Evolutionary conservation across 2,888 invertebrate species (phyloP).

Genomic region (Lithophane socia): DNA sequence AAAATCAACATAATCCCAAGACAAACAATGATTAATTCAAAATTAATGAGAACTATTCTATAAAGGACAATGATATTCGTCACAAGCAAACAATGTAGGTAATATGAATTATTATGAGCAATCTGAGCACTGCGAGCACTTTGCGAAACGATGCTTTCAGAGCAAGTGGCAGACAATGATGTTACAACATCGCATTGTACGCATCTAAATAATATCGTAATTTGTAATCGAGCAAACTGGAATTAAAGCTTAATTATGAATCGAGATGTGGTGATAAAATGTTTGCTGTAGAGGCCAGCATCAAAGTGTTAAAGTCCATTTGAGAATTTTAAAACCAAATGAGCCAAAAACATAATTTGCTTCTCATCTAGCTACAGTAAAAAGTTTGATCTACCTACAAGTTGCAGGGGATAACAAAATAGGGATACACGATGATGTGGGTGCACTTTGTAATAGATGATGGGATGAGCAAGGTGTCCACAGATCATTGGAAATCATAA

Average conservation of each 20-base stretch:
- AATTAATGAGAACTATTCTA: constrained; percentile 66
- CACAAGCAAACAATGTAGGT: constrained; percentile 66
- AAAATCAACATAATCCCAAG: constrained; percentile 46
- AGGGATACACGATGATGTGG: not conserved
- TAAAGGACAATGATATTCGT: constrained; percentile 64
- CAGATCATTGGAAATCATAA: not conserved
- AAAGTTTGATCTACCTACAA: not conserved
- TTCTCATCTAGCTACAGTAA: not conserved
- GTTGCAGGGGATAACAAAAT: too few relatives aligned
- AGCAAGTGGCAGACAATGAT: constrained; percentile 66
- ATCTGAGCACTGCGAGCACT: constrained; percentile 44
- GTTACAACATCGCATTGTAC: constrained; percentile 52
- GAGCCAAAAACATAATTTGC: not conserved
- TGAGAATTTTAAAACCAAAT: constrained; percentile 6
- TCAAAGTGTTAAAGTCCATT: constrained; percentile 6
- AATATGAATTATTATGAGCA: constrained; percentile 62
- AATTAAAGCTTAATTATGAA: constrained; percentile 50
- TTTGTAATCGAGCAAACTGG: constrained; percentile 48
- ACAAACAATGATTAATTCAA: constrained; percentile 62
- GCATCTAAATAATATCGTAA: constrained; percentile 58
- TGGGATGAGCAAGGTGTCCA: not conserved
- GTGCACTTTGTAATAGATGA: not conserved
- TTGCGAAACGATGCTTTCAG: constrained; percentile 72
- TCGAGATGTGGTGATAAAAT: constrained; percentile 46
- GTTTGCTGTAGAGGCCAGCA: constrained; percentile 31